These are phyloP conservation scores for Channa striata DNA, from an alignment of 2,797 vertebrate species.

Conservation along the genomic window DNA sequence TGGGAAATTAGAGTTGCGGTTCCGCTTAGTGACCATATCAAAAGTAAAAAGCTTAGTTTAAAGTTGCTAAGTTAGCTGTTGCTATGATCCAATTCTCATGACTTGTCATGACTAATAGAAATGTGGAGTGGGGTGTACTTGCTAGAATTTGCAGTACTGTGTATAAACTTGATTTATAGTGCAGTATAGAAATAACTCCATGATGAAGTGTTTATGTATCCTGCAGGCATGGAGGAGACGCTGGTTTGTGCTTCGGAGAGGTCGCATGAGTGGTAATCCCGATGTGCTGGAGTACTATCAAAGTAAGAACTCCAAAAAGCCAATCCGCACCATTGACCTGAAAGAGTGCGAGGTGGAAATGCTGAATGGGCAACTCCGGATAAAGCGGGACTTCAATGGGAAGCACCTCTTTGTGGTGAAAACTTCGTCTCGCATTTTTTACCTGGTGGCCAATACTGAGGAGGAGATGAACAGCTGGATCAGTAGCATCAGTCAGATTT, in stretches of 20 bases:
- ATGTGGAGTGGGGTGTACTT: background rate
- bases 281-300: conserved; percentile 98
- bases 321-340: conserved; percentile 95
- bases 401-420: conserved; percentile 95
- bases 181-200: background rate
- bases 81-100: conserved; percentile 46
- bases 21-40: conserved; percentile 77
- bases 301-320: conserved; percentile 92
- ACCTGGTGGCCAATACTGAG: conserved; percentile 96
- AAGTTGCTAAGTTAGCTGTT: conserved; percentile 54
- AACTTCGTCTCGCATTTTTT: conserved; percentile 92
- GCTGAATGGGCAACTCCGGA: conserved; percentile 87
- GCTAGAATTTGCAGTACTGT: conserved; percentile 4
- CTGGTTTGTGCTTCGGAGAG: conserved; percentile 96
- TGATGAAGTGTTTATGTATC: conserved; percentile 26
- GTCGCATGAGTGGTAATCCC: conserved; percentile 95
- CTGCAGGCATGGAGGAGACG: conserved; percentile 95
- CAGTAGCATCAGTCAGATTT: conserved; percentile 93
- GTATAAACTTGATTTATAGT: conserved; percentile 1
- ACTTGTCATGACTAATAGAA: conserved; percentile 45
- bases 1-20: conserved; percentile 79
- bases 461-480: conserved; percentile 98
- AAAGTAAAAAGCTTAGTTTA: conserved; percentile 57
- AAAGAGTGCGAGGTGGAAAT: conserved; percentile 92
- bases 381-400: conserved; percentile 92